A percentile compares a stretch with the other conserved stretches of the same genome.
Conservation (phyloP, 2,888 invertebrate genomes). For the Scaptomyza cyrtandrae region DNA sequence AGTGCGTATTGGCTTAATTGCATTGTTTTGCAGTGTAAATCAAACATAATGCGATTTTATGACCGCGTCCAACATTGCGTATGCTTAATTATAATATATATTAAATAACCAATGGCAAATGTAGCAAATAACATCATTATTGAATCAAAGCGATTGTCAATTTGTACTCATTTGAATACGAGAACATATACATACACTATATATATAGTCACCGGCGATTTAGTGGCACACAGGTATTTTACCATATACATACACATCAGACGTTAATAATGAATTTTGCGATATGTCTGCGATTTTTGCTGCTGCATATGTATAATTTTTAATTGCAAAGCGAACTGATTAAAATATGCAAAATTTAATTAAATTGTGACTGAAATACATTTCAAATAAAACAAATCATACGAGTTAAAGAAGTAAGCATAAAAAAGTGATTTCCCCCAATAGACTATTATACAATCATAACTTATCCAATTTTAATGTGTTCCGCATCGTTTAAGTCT, state of each 20-base stretch:
- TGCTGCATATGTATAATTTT: background rate
- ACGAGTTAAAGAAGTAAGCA: background rate
- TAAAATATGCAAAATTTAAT: background rate
- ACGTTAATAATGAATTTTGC: conserved; percentile 6
- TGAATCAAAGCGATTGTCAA: conserved; percentile 51
- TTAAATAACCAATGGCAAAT: conserved; percentile 30
- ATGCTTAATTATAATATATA: conserved; percentile 73
- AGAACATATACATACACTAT: background rate
- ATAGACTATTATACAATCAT: background rate
- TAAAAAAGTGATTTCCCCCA: background rate
- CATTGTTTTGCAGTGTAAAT: conserved; percentile 65
- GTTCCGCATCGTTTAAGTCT: conserved; percentile 19
- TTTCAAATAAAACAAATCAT: background rate
- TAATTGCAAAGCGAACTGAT: background rate
- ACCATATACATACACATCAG: background rate
- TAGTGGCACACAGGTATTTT: background rate
- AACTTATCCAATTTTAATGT: conserved; percentile 6
- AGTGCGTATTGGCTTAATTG: conserved; percentile 55
- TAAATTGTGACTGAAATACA: background rate
- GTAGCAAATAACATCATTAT: conserved; percentile 36
- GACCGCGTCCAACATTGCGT: conserved; percentile 55
- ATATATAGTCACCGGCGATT: conserved; percentile 17
- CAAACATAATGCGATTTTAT: conserved; percentile 72
- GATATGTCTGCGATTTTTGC: conserved; percentile 3
- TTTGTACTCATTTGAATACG: conserved; percentile 22